phyloP scores from a whole-genome alignment of 2,888 invertebrate species.

The Halictus ligatus region DNA sequence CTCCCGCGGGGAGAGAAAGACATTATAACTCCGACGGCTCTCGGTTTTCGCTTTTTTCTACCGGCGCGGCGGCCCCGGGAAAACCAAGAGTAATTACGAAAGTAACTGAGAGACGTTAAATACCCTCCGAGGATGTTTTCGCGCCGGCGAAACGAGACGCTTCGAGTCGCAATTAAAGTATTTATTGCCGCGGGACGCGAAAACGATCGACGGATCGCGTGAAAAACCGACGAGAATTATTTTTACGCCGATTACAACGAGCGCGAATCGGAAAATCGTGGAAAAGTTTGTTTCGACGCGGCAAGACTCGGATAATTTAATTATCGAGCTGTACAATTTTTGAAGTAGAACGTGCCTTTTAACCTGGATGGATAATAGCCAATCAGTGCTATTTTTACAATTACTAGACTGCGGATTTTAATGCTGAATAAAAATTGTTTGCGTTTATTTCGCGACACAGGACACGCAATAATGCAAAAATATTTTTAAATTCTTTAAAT shows the following conservation, averaged over 20 bases:
- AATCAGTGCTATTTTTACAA: neutral
- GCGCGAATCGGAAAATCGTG: neutral
- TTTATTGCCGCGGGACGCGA: slow-evolving; percentile 32
- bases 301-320: too few species aligned
- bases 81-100: slow-evolving; percentile 56
- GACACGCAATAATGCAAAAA: too few species aligned
- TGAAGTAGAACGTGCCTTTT: too few species aligned
- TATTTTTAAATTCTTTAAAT: too few species aligned
- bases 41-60: slow-evolving; percentile 12
- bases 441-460: too few species aligned
- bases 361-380: neutral
- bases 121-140: slow-evolving; percentile 45
- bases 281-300: too few species aligned
- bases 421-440: too few species aligned
- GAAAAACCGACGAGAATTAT: neutral
- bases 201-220: slow-evolving; percentile 9
- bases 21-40: slow-evolving; percentile 27
- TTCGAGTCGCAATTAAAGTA: slow-evolving; percentile 45
- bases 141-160: slow-evolving; percentile 17
- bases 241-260: neutral
- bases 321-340: neutral
- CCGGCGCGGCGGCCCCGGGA: neutral
- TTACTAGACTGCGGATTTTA: too few species aligned
- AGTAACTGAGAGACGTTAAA: slow-evolving; percentile 57
- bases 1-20: slow-evolving; percentile 12